A percentile compares a stretch with the other conserved stretches of the same genome.
Evolutionary conservation across 2,113 vertebrate genomes (phyloP).

Genomic region (Pomatorhinus ruficollis): DNA sequence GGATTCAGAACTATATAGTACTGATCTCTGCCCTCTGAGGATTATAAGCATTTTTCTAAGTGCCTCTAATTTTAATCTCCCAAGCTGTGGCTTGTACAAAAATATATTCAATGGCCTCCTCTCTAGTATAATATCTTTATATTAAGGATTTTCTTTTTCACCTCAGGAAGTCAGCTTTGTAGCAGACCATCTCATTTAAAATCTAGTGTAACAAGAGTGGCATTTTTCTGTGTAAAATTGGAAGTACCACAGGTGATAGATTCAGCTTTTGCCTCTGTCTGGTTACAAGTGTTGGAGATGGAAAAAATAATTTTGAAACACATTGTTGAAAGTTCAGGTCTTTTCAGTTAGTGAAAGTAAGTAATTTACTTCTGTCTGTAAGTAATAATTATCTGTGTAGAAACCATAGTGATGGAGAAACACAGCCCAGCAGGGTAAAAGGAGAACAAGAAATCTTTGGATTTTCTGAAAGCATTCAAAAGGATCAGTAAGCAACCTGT

Average conservation of each 20-base stretch:
- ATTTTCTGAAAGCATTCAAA: conserved; percentile 20
- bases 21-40: conserved; percentile 57
- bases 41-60: conserved; percentile 57
- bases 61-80: conserved; percentile 67
- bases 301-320: conserved; percentile 32
- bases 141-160: conserved; percentile 53
- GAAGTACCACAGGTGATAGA: conserved; percentile 22
- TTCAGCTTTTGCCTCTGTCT: conserved; percentile 23
- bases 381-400: conserved; percentile 37
- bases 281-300: background rate
- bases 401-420: conserved; percentile 19
- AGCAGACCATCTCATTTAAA: conserved; percentile 31
- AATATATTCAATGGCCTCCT: conserved; percentile 48
- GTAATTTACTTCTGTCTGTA: conserved; percentile 38
- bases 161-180: conserved; percentile 54
- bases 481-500: background rate
- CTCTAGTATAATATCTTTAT: conserved; percentile 49
- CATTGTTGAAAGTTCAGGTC: conserved; percentile 26
- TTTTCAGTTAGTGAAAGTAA: conserved; percentile 35
- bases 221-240: conserved; percentile 42
- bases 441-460: conserved; percentile 19
- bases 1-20: conserved; percentile 47
- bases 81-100: conserved; percentile 57
- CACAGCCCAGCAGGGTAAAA: conserved; percentile 14
- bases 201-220: background rate